Evolutionary conservation across 2,113 vertebrate species (phyloP), one percentile per base, ranked within the genome.

Genomic region (Vulpes vulpes): DNA sequence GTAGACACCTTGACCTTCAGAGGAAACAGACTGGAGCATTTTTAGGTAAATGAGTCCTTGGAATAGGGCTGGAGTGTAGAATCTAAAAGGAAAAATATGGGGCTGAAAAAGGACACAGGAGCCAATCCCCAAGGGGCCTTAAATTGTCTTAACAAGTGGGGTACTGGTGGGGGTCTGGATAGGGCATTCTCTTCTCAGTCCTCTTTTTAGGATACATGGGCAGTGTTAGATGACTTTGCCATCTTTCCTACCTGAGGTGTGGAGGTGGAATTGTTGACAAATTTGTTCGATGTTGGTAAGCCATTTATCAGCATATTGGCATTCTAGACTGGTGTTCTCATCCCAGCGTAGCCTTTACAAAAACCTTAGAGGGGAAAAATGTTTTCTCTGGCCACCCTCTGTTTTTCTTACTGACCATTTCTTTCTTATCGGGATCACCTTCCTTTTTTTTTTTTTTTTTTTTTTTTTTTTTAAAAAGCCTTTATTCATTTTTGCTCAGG

Each of bases 371-470:
- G 69, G 30, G 22, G 43, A 71, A 89, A 60, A 83, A 30, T 69
- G 17, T 35, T 80, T 83, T 82, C 32, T 89, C 81, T 87, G 55
- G 23, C 67, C 16, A 19, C 51, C 5, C 14, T 88, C 8, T 22
- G 2, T 83, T 95, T 92, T 53, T 65, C 86, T 92, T 90, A 89
- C 96, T 93, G 73, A 69, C 74, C 53, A 11, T 69, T 92, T 83
- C 25, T 96, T 59, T 27, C n/a, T 20, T 16, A 17, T 73, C 43
- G 84, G 76, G 30, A 76, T 96, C 49, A 84, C 59, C 7, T 69
- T 83, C 5, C 76, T 35, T 87, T 95, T 43, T 43, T 43, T 43
- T 43, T 43, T 43, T 43, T 43, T 43, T 43, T 43, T 43, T 43
- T 43, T 43, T 4, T 43, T 43, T 43, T 43, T 43, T 1, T 43